These are phyloP conservation scores for Zelleria hepariella DNA, from an alignment of 2,888 invertebrate genomes.

Conservation along the genomic window DNA sequence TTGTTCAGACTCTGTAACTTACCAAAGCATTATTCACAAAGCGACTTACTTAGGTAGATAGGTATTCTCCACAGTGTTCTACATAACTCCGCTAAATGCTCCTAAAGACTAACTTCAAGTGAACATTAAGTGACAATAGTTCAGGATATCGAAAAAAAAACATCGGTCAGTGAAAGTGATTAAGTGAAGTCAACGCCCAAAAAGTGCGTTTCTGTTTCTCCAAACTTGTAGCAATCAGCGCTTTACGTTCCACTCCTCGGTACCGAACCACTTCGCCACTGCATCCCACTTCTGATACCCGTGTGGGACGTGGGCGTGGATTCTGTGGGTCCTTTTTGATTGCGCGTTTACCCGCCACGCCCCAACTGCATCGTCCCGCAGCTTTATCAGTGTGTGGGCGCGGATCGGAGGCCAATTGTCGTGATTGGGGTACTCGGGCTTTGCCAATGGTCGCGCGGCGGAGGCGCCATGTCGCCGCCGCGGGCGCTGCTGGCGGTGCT, in stretches of 20 bases:
- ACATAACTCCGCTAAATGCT: not conserved
- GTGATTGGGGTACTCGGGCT: slow-evolving; percentile 52
- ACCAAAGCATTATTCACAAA: not conserved
- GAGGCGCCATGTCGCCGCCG: slow-evolving; percentile 64
- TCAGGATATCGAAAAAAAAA: too few species aligned
- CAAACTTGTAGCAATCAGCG: too few species aligned
- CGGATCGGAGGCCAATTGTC: slow-evolving; percentile 18
- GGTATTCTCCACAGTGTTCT: not conserved
- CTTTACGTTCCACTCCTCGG: too few species aligned
- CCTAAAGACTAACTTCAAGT: not conserved
- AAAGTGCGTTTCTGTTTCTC: too few species aligned
- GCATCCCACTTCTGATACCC: not conserved
- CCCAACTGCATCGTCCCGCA: not conserved
- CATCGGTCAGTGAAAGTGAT: too few species aligned
- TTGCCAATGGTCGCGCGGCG: slow-evolving; percentile 66
- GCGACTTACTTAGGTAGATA: not conserved
- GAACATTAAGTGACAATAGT: too few species aligned
- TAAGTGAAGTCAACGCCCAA: too few species aligned
- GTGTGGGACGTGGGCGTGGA: too few species aligned
- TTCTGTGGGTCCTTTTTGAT: too few species aligned
- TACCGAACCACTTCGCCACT: not conserved
- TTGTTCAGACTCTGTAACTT: not conserved
- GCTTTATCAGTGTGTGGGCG: too few species aligned
- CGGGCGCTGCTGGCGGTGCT: slow-evolving; percentile 65
- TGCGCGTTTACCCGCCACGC: not conserved